These are phyloP conservation scores for Glossosoma conforme DNA, from an alignment of 1,140 invertebrate species.

Conservation along the genomic window DNA sequence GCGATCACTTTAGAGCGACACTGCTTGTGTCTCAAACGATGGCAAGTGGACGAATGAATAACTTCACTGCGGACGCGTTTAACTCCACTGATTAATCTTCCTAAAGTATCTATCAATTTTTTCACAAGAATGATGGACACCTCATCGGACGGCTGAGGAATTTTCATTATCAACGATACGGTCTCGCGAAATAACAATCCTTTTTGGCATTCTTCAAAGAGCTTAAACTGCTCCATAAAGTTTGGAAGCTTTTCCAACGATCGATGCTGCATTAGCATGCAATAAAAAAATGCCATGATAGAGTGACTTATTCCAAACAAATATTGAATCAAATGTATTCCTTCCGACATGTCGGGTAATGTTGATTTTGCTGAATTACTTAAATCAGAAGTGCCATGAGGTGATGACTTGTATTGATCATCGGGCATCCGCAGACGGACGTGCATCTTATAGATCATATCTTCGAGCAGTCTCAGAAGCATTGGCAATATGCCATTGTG, in stretches of 20 bases:
- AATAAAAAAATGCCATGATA: conserved; percentile 56
- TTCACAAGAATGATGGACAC: conserved; percentile 45
- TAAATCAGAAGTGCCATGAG: conserved; percentile 26
- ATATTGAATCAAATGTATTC: conserved; percentile 52
- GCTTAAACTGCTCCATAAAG: conserved; percentile 56
- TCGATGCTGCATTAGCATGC: conserved; percentile 53
- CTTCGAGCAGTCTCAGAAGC: conserved; percentile 55
- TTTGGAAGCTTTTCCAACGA: conserved; percentile 52
- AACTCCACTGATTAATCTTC: conserved; percentile 52
- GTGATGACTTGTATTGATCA: conserved; percentile 28
- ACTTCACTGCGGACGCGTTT: conserved; percentile 55
- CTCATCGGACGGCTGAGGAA: conserved; percentile 43
- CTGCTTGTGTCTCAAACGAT: conserved; percentile 47
- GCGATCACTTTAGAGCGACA: conserved; percentile 42
- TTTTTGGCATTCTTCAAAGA: conserved; percentile 55
- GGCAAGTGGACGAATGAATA: conserved; percentile 50
- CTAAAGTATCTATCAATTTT: conserved; percentile 55
- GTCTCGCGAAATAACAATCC: conserved; percentile 55
- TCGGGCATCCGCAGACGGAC: conserved; percentile 12
- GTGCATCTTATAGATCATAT: conserved; percentile 45
- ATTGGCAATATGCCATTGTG: conserved; percentile 59
- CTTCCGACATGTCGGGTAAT: conserved; percentile 32
- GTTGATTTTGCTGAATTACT: background rate
- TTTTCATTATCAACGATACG: conserved; percentile 51
- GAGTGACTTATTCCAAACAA: conserved; percentile 58